Evolutionary conservation across 2,797 vertebrate genomes (phyloP), one percentile per base, ranked within the genome.

Genomic region (Cygnus olor): DNA sequence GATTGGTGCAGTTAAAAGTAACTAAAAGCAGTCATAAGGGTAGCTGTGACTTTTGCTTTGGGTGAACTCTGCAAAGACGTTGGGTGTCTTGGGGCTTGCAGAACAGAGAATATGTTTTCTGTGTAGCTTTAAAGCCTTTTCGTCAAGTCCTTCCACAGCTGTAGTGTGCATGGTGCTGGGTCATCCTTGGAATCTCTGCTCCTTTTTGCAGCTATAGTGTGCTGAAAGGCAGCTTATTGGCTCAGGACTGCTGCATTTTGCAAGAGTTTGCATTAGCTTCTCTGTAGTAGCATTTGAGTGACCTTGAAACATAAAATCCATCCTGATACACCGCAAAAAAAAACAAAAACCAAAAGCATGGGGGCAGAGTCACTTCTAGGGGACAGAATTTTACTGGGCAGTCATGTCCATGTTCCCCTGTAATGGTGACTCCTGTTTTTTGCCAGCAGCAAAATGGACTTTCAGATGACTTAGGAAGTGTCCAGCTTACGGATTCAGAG

Each of bases 111-210:
- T 7, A 24, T 73, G 7, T 49, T 85, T 85, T 21, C 74, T 87
- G 24, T 51, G 18, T 36, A 44, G 34, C 72, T 85, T 64, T 76
- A 53, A 88, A 79, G 32, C 21, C 18, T 78, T 84, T 27, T 72
- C 20, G 70, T 87, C 5, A 4, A 69, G 44, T 27, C 58, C 14
- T 80, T 18, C 70, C 16, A 6, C 1, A 24, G 27, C 2, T 63
- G 63, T 60, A 56, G 25, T 0, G 0, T 16, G n/a, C 51, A 10
- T 0, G 0, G 20, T 36, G 34, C n/a, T 36, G 45, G 45, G 34
- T 79, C 54, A 58, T 4, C 22, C 58, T 22, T 1, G 6, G 76
- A 0, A 1, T 14, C 82, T 32, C 10, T 3, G 5, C 51, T 70
- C 7, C 9, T n/a, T 47, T 85, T 70, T 45, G 30, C 73, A 66